phyloP scores from a whole-genome alignment of 2,888 invertebrate genomes.

The Polydrusus cervinus region DNA sequence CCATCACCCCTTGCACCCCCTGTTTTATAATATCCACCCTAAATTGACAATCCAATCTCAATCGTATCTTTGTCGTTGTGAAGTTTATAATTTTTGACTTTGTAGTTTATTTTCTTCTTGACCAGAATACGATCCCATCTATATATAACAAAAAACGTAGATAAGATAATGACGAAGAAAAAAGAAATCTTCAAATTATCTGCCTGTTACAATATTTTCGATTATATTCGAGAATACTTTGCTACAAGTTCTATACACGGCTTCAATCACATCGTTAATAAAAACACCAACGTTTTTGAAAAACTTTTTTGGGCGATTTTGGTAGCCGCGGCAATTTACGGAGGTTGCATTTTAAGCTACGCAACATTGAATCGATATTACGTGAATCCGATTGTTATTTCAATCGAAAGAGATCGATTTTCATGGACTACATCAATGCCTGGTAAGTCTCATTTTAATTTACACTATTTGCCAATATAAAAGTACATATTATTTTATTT shows the following conservation, averaged over 20 bases:
- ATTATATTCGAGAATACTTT: slow-evolving; percentile 57
- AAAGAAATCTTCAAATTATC: not conserved
- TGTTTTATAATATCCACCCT: too few species aligned
- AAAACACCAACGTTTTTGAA: slow-evolving; percentile 60
- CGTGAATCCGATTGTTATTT: slow-evolving; percentile 82
- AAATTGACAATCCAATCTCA: too few species aligned
- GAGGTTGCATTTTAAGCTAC: slow-evolving; percentile 69
- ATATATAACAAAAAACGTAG: too few species aligned
- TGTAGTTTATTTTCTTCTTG: too few species aligned
- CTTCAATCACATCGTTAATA: slow-evolving; percentile 59
- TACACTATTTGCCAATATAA: too few species aligned
- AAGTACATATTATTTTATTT: too few species aligned
- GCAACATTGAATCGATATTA: slow-evolving; percentile 79
- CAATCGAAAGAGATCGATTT: slow-evolving; percentile 82
- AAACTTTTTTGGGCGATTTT: slow-evolving; percentile 64
- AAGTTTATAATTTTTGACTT: too few species aligned
- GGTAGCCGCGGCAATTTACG: slow-evolving; percentile 63
- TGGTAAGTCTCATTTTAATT: slow-evolving; percentile 67
- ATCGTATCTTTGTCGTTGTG: too few species aligned
- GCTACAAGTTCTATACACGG: slow-evolving; percentile 66
- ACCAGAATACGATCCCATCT: too few species aligned
- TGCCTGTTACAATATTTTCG: not conserved
- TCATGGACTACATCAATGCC: slow-evolving; percentile 84
- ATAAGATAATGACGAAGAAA: not conserved
- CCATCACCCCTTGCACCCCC: too few species aligned